phyloP scores from a whole-genome alignment of 2,797 vertebrate species.

The Galaxias olidus region DNA sequence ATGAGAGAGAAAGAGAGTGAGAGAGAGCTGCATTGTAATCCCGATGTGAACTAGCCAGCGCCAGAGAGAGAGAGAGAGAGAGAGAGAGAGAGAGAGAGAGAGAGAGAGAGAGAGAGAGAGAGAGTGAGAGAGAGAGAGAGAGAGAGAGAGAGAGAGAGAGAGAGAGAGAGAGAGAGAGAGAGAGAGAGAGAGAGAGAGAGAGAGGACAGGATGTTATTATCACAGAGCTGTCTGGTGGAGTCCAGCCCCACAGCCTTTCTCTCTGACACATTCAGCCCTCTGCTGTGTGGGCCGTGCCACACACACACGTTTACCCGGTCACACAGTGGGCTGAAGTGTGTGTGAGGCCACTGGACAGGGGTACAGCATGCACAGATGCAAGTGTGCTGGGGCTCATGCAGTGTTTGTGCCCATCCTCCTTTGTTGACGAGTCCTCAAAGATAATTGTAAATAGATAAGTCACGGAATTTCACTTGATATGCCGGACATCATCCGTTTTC shows the following conservation, averaged over 20 bases:
- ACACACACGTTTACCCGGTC: too few species aligned
- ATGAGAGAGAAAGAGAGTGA: background rate
- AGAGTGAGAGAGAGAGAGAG: background rate
- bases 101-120: constrained; percentile 1
- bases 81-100: background rate
- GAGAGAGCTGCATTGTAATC: background rate
- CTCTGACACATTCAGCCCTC: background rate
- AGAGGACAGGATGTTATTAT: constrained; percentile 13
- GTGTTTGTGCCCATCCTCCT: too few species aligned
- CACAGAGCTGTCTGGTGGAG: background rate
- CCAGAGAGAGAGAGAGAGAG: background rate
- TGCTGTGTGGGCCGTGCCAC: too few species aligned
- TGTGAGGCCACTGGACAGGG: too few species aligned
- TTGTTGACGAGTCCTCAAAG: too few species aligned
- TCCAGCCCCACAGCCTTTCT: background rate
- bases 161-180: background rate
- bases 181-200: background rate
- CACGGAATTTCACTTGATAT: too few species aligned
- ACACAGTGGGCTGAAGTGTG: too few species aligned
- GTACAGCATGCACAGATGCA: too few species aligned
- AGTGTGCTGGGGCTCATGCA: too few species aligned
- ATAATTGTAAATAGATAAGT: too few species aligned
- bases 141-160: background rate
- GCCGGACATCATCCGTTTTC: too few species aligned
- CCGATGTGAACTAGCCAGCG: too few species aligned